phyloP scores from a whole-genome alignment of 2,113 vertebrate species.

The Lepisosteus osseus region DNA sequence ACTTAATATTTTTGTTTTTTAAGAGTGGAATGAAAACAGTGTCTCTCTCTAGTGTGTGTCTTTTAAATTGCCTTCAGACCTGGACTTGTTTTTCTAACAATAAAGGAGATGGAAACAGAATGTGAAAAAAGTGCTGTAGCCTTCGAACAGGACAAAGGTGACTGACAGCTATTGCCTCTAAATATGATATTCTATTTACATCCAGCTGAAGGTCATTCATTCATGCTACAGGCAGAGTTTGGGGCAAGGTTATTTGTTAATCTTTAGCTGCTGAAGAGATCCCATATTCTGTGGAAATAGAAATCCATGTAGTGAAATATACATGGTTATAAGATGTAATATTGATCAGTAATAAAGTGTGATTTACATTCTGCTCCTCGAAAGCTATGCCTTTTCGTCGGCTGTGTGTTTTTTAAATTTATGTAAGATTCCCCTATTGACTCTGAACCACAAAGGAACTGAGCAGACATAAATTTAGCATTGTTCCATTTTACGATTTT shows the following conservation, averaged over 20 bases:
- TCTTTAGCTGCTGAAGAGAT: neutral
- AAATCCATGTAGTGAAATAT: neutral
- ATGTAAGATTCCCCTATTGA: neutral
- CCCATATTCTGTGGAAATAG: neutral
- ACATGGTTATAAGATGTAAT: neutral
- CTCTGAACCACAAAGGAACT: neutral
- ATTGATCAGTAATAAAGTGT: neutral
- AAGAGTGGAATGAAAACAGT: too few relatives aligned
- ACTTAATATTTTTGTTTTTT: too few relatives aligned
- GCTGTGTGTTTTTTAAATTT: neutral
- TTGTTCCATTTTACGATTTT: neutral
- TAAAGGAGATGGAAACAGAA: too few relatives aligned
- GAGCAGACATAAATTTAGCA: neutral
- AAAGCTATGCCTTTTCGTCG: neutral
- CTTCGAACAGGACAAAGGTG: neutral
- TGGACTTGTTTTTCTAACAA: too few relatives aligned
- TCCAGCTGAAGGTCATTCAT: conserved; percentile 6
- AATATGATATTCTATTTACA: neutral
- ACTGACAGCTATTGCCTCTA: neutral
- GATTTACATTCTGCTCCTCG: too few relatives aligned
- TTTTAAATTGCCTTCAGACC: too few relatives aligned
- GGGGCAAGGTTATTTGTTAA: neutral
- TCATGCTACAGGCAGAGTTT: neutral
- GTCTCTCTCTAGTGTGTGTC: too few relatives aligned
- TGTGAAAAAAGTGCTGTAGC: neutral